phyloP scores from a whole-genome alignment of 1,140 invertebrate genomes.

The Caenorhabditis briggsae region DNA sequence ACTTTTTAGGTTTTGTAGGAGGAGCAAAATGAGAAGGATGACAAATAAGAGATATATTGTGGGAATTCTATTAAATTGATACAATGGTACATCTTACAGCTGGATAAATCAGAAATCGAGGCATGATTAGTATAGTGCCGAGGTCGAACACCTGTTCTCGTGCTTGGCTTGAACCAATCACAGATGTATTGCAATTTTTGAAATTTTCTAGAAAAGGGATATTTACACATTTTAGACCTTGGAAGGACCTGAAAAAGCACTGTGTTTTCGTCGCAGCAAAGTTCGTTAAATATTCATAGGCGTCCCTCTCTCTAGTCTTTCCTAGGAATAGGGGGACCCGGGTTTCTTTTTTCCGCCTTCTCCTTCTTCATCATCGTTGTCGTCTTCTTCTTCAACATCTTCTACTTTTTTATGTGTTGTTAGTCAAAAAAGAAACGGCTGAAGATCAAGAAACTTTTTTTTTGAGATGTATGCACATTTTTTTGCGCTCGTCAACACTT shows the following conservation, averaged over 20 bases:
- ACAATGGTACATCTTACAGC: no score
- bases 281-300: conserved; percentile 53
- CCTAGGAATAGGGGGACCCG: not conserved
- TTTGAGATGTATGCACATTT: conserved; percentile 15
- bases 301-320: conserved; percentile 5
- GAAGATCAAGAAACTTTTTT: conserved; percentile 56
- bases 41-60: no score
- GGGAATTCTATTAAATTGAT: no score
- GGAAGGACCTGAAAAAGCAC: conserved; percentile 31
- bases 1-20: no score
- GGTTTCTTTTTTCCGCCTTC: conserved; percentile 49
- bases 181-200: no score
- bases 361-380: not conserved
- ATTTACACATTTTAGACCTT: not conserved
- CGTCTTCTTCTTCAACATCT: conserved; percentile 8
- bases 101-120: no score
- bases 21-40: no score
- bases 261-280: conserved; percentile 47
- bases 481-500: conserved; percentile 48
- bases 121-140: no score
- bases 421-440: conserved; percentile 36
- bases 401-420: conserved; percentile 47
- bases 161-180: no score
- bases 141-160: no score
- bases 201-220: not conserved